These are phyloP conservation scores for Halocaridina rubra DNA, from an alignment of 2,888 invertebrate species.

Conservation along the genomic window DNA sequence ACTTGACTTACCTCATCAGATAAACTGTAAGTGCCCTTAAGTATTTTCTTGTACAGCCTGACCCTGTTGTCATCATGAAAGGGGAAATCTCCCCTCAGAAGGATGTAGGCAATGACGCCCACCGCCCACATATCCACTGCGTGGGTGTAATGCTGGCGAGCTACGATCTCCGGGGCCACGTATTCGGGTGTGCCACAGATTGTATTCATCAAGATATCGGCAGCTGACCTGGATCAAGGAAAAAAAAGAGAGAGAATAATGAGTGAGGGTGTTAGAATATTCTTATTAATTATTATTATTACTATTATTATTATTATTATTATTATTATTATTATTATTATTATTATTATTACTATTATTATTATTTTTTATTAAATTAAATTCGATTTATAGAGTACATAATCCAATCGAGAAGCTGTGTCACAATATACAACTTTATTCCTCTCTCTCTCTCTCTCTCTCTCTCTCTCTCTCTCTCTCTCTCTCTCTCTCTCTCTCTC, in stretches of 20 bases:
- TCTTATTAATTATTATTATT: too few relatives aligned
- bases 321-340: too few relatives aligned
- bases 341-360: too few relatives aligned
- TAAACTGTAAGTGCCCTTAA: conserved; percentile 5
- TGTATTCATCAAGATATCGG: conserved; percentile 20
- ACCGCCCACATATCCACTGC: conserved; percentile 52
- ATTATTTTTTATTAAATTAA: too few relatives aligned
- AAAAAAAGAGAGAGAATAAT: background rate
- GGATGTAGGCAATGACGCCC: conserved; percentile 42
- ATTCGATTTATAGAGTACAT: too few relatives aligned
- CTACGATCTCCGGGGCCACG: conserved; percentile 49
- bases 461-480: background rate
- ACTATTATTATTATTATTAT: too few relatives aligned
- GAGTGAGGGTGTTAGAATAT: background rate
- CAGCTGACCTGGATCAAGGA: conserved; percentile 25
- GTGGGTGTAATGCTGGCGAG: conserved; percentile 27
- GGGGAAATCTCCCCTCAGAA: conserved; percentile 36
- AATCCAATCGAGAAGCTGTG: too few relatives aligned
- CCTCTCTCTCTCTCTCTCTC: background rate
- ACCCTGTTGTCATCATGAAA: conserved; percentile 23
- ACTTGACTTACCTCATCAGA: conserved; percentile 36
- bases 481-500: background rate
- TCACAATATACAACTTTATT: background rate
- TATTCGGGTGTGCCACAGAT: conserved; percentile 45
- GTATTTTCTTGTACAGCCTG: conserved; percentile 34